These are phyloP conservation scores for Drosophila kanapiae DNA, from an alignment of 1,140 invertebrate species.

Conservation along the genomic window DNA sequence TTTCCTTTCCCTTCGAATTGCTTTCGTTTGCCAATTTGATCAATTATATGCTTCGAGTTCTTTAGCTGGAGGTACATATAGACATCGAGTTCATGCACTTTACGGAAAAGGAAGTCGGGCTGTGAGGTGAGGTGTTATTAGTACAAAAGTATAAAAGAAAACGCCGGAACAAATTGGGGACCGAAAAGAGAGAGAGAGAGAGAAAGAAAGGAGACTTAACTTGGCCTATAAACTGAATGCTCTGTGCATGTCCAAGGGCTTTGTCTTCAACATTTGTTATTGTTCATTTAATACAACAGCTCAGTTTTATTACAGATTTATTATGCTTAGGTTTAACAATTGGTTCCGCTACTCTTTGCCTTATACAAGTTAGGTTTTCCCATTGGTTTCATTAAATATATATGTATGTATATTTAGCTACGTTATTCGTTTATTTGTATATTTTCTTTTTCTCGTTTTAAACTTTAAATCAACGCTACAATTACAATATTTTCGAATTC, in stretches of 20 bases:
- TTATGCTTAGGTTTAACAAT: conserved; percentile 79
- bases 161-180: conserved; percentile 49
- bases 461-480: conserved; percentile 69
- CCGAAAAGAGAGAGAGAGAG: background rate
- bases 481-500: conserved; percentile 57
- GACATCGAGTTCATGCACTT: conserved; percentile 16
- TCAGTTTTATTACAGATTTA: conserved; percentile 60
- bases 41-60: conserved; percentile 63
- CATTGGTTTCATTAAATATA: conserved; percentile 48
- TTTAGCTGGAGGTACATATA: conserved; percentile 63
- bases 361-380: conserved; percentile 61
- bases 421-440: conserved; percentile 66
- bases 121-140: conserved; percentile 47
- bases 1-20: conserved; percentile 54
- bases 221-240: conserved; percentile 36
- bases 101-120: conserved; percentile 45
- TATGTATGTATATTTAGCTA: conserved; percentile 65
- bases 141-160: conserved; percentile 82
- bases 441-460: conserved; percentile 50
- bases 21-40: conserved; percentile 56
- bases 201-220: background rate
- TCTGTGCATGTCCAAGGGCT: conserved; percentile 27
- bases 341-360: conserved; percentile 79
- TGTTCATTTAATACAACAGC: conserved; percentile 81
- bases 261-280: conserved; percentile 62